These are phyloP conservation scores for Eupithecia tripunctaria DNA, from an alignment of 2,888 invertebrate genomes.

Conservation along the genomic window DNA sequence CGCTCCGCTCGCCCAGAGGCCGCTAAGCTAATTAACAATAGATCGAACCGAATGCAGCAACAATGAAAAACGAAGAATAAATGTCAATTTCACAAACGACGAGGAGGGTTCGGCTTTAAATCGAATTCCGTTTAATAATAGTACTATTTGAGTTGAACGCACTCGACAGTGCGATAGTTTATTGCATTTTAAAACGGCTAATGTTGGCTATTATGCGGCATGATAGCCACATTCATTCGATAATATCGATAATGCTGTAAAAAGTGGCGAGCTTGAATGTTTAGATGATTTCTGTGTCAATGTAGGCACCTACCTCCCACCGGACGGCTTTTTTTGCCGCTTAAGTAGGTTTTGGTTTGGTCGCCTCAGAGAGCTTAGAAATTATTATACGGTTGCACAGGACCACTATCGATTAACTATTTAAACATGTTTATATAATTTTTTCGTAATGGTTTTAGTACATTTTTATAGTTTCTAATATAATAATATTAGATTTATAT, in stretches of 20 bases:
- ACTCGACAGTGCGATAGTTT: slow-evolving; percentile 80
- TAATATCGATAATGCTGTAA: slow-evolving; percentile 16
- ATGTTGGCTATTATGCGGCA: slow-evolving; percentile 27
- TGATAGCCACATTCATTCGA: slow-evolving; percentile 16
- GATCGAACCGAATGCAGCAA: slow-evolving; percentile 81
- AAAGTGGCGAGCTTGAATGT: slow-evolving; percentile 8
- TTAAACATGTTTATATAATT: too few relatives aligned
- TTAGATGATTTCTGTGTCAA: not conserved
- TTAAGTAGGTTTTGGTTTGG: not conserved
- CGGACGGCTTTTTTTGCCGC: not conserved
- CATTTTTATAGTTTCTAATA: too few relatives aligned
- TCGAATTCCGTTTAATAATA: slow-evolving; percentile 84
- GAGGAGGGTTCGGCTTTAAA: slow-evolving; percentile 83
- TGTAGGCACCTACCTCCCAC: slow-evolving; percentile 1
- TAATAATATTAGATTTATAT: too few relatives aligned
- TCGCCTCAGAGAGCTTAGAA: not conserved
- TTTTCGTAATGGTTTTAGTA: too few relatives aligned
- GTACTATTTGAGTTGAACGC: slow-evolving; percentile 82
- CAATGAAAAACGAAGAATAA: slow-evolving; percentile 85
- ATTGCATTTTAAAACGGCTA: slow-evolving; percentile 69
- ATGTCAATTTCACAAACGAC: slow-evolving; percentile 84
- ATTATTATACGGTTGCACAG: not conserved
- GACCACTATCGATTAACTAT: not conserved
- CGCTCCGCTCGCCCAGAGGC: slow-evolving; percentile 68
- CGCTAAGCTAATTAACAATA: slow-evolving; percentile 84